These are phyloP conservation scores for Rhinoderma darwinii DNA, from an alignment of 2,113 vertebrate genomes.

Conservation along the genomic window DNA sequence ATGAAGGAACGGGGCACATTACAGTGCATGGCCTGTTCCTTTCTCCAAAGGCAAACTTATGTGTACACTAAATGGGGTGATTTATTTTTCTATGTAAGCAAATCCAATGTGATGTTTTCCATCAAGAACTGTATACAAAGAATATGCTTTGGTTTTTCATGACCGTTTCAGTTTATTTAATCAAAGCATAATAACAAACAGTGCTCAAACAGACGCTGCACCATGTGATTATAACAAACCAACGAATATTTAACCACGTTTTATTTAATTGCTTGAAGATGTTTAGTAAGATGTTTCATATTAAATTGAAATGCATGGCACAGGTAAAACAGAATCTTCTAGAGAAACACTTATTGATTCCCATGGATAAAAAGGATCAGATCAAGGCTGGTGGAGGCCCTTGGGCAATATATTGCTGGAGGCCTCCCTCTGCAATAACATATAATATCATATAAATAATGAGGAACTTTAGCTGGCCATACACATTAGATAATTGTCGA, in stretches of 20 bases:
- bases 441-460: neutral
- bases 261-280: neutral
- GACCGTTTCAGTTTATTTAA: neutral
- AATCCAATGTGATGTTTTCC: neutral
- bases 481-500: neutral
- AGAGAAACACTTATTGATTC: neutral
- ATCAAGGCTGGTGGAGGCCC: neutral
- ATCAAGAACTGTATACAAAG: neutral
- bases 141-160: neutral
- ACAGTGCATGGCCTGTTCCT: too few species aligned
- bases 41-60: neutral
- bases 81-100: neutral
- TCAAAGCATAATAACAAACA: constrained; percentile 2
- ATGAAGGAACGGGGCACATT: too few species aligned
- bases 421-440: too few species aligned
- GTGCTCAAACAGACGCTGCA: neutral
- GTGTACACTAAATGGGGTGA: neutral
- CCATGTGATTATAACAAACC: neutral
- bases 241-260: neutral
- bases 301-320: too few species aligned
- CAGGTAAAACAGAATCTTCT: neutral
- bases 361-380: neutral
- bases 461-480: neutral
- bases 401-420: too few species aligned
- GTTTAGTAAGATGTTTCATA: neutral